Conservation (phyloP, 1,140 invertebrate genomes). For the Brachionus sp. region DNA sequence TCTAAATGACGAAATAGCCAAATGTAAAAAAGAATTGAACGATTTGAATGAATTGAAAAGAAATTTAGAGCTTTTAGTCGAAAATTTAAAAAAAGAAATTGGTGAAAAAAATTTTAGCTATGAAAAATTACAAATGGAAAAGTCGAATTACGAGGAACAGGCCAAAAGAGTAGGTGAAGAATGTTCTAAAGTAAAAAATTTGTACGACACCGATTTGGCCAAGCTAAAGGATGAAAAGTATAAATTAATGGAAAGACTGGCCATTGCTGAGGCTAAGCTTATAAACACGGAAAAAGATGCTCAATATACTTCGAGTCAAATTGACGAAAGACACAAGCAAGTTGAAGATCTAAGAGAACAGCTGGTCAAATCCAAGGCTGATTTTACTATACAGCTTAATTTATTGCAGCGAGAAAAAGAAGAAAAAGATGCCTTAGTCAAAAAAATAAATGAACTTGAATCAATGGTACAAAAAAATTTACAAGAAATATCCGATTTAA, state of each 20-base stretch:
- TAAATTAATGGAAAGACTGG: slow-evolving; percentile 12
- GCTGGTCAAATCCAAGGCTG: background rate
- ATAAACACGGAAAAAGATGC: slow-evolving; percentile 19
- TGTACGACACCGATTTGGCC: background rate
- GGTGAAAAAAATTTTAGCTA: background rate
- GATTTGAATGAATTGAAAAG: slow-evolving; percentile 45
- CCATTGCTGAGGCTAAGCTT: slow-evolving; percentile 8
- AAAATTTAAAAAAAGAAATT: slow-evolving; percentile 7
- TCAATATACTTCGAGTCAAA: background rate
- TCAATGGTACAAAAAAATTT: background rate
- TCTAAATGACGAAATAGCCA: slow-evolving; percentile 9
- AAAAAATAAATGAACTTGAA: slow-evolving; percentile 9
- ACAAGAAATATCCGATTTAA: slow-evolving; percentile 22
- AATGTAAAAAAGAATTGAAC: background rate
- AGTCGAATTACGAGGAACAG: background rate
- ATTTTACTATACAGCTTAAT: slow-evolving; percentile 23
- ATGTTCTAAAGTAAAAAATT: background rate
- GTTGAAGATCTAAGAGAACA: slow-evolving; percentile 35
- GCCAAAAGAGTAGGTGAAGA: background rate
- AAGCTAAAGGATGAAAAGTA: slow-evolving; percentile 11
- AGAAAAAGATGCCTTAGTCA: slow-evolving; percentile 27
- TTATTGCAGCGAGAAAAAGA: slow-evolving; percentile 38
- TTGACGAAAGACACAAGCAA: slow-evolving; percentile 32
- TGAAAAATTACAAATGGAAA: slow-evolving; percentile 15
- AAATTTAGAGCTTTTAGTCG: background rate